Evolutionary conservation across 2,888 invertebrate species (phyloP), one percentile per base, ranked within the genome.

Genomic region (Mythimna pallens): DNA sequence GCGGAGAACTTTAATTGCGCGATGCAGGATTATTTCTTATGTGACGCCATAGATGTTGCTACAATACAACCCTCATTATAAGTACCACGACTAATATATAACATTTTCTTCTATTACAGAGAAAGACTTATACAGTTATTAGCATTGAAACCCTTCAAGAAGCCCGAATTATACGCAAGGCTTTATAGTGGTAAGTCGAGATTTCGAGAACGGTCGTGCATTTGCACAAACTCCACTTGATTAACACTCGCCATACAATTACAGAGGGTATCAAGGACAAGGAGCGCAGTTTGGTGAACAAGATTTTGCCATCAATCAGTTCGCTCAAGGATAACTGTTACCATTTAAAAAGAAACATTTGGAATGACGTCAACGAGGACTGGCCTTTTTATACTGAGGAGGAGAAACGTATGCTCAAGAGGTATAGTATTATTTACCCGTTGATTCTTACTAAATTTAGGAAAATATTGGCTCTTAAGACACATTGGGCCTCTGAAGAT

Each of bases 371-470:
- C 84, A 98, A 98, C 88, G 98, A 98, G 91, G 98, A 98, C 92
- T 99, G 99, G 99, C 98, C 98, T 79, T 99, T 98, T 96, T 99
- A 99, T 92, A 97, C 98, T 30, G 99, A 99, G 88, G 98, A 98
- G 91, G 99, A 99, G 93, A 97, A 97, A 93, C 98, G 98, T 91
- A 97, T 98, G 94, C 97, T 99, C 91, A 99, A 98, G 97, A 97
- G 98, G 98, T 98, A 83, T 57, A 57, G 69, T 77, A 77, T 78
- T 54, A 74, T 62, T 62, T 22, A 65, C 64, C 30, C 25, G 6
- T 20, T 54, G n/a, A 61, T 61, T 57, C 54, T 73, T 47, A 68
- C 47, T 58, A 17, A 43, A 62, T 36, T 72, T 43, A 10, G 36
- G 43, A 12, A 47, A 55, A 34, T 12, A 36, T 61, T 65, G 47